phyloP scores from a whole-genome alignment of 92 coral and sea anemone species.

The Nematostella vectensis region DNA sequence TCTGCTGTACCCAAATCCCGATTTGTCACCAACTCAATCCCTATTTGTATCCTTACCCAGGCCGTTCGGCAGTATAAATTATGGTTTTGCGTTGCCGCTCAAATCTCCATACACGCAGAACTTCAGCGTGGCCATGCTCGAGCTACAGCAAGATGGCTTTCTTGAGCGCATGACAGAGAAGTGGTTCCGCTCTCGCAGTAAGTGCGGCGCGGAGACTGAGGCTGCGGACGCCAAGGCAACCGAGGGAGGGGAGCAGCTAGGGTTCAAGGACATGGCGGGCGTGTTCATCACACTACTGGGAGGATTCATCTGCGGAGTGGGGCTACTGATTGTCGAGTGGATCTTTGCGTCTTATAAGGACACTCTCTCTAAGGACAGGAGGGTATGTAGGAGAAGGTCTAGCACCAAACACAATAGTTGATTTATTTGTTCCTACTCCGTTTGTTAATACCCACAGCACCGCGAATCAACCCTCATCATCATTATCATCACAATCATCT shows the following conservation, averaged over 20 bases:
- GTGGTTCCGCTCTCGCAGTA: constrained; percentile 79
- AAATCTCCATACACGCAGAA: constrained; percentile 76
- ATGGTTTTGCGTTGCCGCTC: constrained; percentile 73
- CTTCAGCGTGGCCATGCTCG: constrained; percentile 75
- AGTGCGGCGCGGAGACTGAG: constrained; percentile 66
- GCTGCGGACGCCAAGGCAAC: constrained; percentile 55
- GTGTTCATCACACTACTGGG: constrained; percentile 59
- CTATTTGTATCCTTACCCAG: too few species aligned
- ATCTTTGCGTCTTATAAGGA: constrained; percentile 64
- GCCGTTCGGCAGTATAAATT: constrained; percentile 66
- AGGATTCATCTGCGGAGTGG: constrained; percentile 54
- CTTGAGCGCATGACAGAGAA: constrained; percentile 62
- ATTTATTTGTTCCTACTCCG: too few species aligned
- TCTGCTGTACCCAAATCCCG: too few species aligned
- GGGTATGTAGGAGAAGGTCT: constrained; percentile 32
- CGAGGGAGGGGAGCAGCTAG: constrained; percentile 71
- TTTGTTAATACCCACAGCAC: too few species aligned
- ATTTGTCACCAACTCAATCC: too few species aligned
- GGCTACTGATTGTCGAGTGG: constrained; percentile 49
- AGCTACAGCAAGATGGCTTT: constrained; percentile 76
- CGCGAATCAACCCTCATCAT: too few species aligned
- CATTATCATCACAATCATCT: too few species aligned
- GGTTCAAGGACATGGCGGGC: constrained; percentile 63
- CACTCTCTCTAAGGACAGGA: constrained; percentile 42
- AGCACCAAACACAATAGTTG: too few species aligned